Evolutionary conservation across 2,113 vertebrate species (phyloP), one percentile per base, ranked within the genome.

Genomic region (Gnathonemus longibarbis): DNA sequence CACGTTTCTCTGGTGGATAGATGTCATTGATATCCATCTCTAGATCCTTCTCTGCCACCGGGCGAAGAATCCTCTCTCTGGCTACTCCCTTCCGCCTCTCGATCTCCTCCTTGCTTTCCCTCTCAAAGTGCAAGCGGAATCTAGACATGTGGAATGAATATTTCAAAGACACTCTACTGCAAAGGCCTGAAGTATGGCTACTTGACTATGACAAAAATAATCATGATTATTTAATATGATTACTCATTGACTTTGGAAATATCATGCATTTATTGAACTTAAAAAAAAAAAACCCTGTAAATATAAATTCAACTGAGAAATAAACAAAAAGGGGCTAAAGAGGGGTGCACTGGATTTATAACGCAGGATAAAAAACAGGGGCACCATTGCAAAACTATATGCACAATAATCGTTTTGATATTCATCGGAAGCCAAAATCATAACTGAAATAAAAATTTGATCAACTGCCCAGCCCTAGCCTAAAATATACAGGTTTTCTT

Each of bases 111-210:
- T 95, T 95, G 90, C 95, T 97, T 90, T 98, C 97, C 80, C 95
- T 96, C 88, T 97, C 97, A 93, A 97, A 97, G 91, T 98, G 97
- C 77, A 98, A 94, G 53, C 96, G 96, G 90, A 96, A 98, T 93
- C 98, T 98, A 91, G 56, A 46, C 0, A 11, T 42, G 49, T 17
- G 50, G 10, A 53, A 3, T 27, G 27, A 3, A 13, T 49, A 2
- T 48, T 39, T 87, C 46, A 84, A 50, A n/a, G 49, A n/a, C 21
- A 84, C 27, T 70, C 62, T 62, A 62, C 56, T 24, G 56, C 21
- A 62, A 62, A 62, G 56, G 24, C 56, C 56, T 62, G 56, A 62
- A n/a, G 56, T 9, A 62, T 24, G 24, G 56, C 56, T 62, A 62
- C 56, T 24, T 24, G 56, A 58, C 56, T 8, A 58, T 58, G 56